Conservation (phyloP, 2,113 vertebrate species). For the Elaphurus davidianus region DNA sequence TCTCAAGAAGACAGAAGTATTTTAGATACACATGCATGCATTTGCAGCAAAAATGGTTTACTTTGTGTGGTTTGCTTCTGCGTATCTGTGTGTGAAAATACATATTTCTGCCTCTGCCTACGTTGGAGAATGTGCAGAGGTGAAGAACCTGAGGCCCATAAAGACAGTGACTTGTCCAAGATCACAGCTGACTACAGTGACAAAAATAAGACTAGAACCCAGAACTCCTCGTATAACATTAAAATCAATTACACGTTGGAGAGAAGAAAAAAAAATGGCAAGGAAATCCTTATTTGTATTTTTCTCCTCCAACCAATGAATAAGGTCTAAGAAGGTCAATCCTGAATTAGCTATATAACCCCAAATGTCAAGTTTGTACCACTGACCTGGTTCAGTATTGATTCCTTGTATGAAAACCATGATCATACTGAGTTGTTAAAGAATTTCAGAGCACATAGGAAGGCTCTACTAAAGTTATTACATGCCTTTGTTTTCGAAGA, state of each 20-base stretch:
- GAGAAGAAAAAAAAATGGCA: not conserved
- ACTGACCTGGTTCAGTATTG: not conserved
- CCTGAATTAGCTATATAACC: constrained; percentile 35
- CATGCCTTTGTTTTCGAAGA: constrained; percentile 44
- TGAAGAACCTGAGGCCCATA: not conserved
- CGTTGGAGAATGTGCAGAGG: not conserved
- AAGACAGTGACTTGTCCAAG: not conserved
- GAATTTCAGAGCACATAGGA: constrained; percentile 13
- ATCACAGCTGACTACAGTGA: not conserved
- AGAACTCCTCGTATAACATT: not conserved
- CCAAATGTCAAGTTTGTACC: constrained; percentile 35
- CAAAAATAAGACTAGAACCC: not conserved
- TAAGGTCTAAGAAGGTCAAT: constrained; percentile 21
- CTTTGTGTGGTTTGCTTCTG: not conserved
- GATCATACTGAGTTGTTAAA: not conserved
- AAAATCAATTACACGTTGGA: not conserved
- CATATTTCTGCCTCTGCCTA: not conserved
- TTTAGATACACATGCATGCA: not conserved
- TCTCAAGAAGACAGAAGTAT: not conserved
- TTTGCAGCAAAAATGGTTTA: not conserved
- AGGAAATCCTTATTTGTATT: not conserved
- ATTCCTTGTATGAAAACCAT: constrained; percentile 30
- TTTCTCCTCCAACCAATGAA: not conserved
- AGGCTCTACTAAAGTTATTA: constrained; percentile 43
- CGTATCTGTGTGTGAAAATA: not conserved